Evolutionary conservation across 2,797 vertebrate species (phyloP), one percentile per base, ranked within the genome.

Genomic region (Moxostoma hubbsi): DNA sequence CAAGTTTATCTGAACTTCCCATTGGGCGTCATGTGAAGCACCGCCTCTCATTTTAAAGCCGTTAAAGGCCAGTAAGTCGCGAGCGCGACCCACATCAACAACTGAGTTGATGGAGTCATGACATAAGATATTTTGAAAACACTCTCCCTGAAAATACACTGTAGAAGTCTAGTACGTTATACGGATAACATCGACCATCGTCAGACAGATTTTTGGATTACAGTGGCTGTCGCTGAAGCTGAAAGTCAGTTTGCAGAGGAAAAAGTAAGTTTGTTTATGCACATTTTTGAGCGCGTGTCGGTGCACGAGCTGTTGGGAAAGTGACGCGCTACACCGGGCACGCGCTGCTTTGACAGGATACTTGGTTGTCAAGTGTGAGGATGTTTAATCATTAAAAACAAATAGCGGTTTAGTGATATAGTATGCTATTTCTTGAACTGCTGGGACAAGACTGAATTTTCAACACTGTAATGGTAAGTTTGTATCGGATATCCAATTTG

Each of bases 11-110:
- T 58, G 45, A 64, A 61, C 71, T 83, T 76, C 69, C 79, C 80
- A 86, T 85, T 86, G 85, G 88, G 63, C 79, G 72, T 43, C 51
- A 49, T 24, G 47, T 7, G 10, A 79, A 86, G 85, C 77, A 36
- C 86, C 84, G 86, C 85, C 87, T 85, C 77, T 50, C 55, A 24
- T 71, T 77, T 70, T 75, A 80, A 83, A 61, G 63, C 0, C 13
- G 57, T 43, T 11, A 70, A 61, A 51, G 16, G 13, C 64, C 13
- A 36, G 61, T 2, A 15, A 61, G 53, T 51, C 57, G 12, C n/a
- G 79, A 16, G 45, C 4, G 64, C 53, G 11, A 9, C 5, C 9
- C 53, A 9, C 54, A 36, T 15, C 45, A 53, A 49, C 73, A 45
- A 12, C 51, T 18, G 68, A 58, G 13, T 15, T 50, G 13, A 57